A percentile compares a stretch with the other conserved stretches of the same genome.
These are phyloP conservation scores for Callyntrura sp. DNA, from an alignment of 2,888 invertebrate species.

Conservation along the genomic window DNA sequence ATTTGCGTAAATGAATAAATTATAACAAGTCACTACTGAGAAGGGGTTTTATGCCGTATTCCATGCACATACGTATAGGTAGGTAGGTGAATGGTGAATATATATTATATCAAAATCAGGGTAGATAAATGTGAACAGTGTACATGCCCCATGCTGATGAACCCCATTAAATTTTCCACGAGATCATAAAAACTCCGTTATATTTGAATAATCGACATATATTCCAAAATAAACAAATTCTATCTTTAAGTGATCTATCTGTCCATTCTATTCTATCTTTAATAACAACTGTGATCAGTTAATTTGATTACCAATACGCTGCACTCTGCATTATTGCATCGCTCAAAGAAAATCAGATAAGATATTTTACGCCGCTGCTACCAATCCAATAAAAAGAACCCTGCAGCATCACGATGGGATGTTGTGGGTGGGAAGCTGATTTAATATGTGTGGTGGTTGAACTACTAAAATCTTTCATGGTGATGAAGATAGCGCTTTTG, in stretches of 20 bases:
- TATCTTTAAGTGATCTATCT: too few species aligned
- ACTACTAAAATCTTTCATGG: conserved; percentile 34
- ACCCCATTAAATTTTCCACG: background rate
- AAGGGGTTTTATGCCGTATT: too few species aligned
- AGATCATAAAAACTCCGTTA: conserved; percentile 10
- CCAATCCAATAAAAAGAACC: background rate
- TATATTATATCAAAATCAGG: too few species aligned
- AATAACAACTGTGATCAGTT: background rate
- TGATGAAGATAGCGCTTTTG: background rate
- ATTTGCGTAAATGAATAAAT: too few species aligned
- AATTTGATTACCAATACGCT: conserved; percentile 41
- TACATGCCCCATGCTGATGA: conserved; percentile 4
- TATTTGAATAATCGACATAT: conserved; percentile 18
- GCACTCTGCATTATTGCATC: conserved; percentile 36
- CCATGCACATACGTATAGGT: too few species aligned
- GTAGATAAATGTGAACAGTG: too few species aligned
- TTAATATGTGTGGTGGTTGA: conserved; percentile 3
- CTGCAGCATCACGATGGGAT: background rate
- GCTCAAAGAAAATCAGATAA: conserved; percentile 28
- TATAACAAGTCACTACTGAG: too few species aligned
- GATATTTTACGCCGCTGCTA: background rate
- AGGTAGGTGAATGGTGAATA: too few species aligned
- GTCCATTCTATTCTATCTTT: too few species aligned
- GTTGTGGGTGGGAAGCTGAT: conserved; percentile 11
- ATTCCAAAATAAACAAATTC: conserved; percentile 30